Conservation (phyloP, 2,888 invertebrate species). For the Steinernema carpocapsae region DNA sequence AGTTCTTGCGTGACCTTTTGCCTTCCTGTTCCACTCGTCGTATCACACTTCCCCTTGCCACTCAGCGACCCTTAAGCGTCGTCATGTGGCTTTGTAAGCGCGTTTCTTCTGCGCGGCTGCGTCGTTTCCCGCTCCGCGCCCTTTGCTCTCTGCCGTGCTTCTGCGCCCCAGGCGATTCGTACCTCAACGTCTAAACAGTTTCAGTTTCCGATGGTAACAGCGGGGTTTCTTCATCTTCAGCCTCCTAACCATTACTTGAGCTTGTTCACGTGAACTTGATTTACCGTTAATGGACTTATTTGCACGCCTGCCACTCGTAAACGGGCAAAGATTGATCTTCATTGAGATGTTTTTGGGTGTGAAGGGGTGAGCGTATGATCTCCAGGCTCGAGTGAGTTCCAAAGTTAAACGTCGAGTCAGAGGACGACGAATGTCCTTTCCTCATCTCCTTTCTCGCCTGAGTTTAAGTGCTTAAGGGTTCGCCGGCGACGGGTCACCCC, state of each 20-base stretch:
- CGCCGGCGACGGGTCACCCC: slow-evolving; percentile 15
- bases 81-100: slow-evolving; percentile 5
- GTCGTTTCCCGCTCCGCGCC: slow-evolving; percentile 16
- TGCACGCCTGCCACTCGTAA: too few species aligned
- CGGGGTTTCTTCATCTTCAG: too few species aligned
- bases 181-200: neutral
- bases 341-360: too few species aligned
- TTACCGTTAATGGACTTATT: too few species aligned
- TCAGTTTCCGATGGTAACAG: neutral
- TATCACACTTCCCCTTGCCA: neutral
- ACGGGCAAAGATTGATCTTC: too few species aligned
- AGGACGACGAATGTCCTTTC: too few species aligned
- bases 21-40: slow-evolving; percentile 21
- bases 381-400: too few species aligned
- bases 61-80: neutral
- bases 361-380: too few species aligned
- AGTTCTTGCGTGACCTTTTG: slow-evolving; percentile 11
- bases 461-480: neutral
- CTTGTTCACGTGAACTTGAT: too few species aligned
- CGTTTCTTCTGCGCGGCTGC: neutral
- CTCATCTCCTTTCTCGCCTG: too few species aligned
- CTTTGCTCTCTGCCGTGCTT: slow-evolving; percentile 1
- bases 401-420: too few species aligned
- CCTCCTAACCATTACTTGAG: too few species aligned
- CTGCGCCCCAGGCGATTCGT: slow-evolving; percentile 3